Conservation (phyloP, 2,888 invertebrate genomes). For the Tubiluchus corallicola region DNA sequence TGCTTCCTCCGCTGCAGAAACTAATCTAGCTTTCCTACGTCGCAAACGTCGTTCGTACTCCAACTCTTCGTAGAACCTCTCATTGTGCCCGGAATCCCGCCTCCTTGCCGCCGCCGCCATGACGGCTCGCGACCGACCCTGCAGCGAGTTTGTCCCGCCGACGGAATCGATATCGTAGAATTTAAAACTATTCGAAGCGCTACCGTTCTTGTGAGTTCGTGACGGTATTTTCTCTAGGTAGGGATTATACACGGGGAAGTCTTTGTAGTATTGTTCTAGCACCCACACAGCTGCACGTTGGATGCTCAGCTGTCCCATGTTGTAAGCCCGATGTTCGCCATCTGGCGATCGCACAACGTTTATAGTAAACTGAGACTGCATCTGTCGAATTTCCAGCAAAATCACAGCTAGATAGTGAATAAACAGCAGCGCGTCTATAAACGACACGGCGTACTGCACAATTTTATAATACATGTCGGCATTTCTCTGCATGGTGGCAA, state of each 20-base stretch:
- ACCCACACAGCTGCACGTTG: constrained; percentile 89
- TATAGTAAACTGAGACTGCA: constrained; percentile 56
- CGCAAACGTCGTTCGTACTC: constrained; percentile 70
- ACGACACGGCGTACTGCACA: constrained; percentile 76
- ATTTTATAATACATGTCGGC: constrained; percentile 50
- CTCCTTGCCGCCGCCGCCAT: constrained; percentile 58
- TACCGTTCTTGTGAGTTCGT: constrained; percentile 19
- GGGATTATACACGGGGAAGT: constrained; percentile 90
- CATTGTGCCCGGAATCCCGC: constrained; percentile 82
- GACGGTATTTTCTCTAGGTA: constrained; percentile 69
- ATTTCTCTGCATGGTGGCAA: background rate
- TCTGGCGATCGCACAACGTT: constrained; percentile 78
- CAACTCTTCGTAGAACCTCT: constrained; percentile 90
- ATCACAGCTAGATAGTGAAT: constrained; percentile 86
- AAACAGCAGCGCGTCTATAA: constrained; percentile 80
- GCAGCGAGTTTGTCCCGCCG: constrained; percentile 18
- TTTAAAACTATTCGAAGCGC: constrained; percentile 43
- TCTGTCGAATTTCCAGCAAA: constrained; percentile 74
- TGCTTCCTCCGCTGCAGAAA: constrained; percentile 89
- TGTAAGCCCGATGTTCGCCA: constrained; percentile 69
- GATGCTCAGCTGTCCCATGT: constrained; percentile 65
- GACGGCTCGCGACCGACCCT: constrained; percentile 49
- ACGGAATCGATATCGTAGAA: constrained; percentile 83
- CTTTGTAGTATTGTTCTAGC: constrained; percentile 81
- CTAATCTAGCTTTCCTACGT: constrained; percentile 68